Evolutionary conservation across 2,888 invertebrate genomes (phyloP).

Genomic region (Cantharis rustica): DNA sequence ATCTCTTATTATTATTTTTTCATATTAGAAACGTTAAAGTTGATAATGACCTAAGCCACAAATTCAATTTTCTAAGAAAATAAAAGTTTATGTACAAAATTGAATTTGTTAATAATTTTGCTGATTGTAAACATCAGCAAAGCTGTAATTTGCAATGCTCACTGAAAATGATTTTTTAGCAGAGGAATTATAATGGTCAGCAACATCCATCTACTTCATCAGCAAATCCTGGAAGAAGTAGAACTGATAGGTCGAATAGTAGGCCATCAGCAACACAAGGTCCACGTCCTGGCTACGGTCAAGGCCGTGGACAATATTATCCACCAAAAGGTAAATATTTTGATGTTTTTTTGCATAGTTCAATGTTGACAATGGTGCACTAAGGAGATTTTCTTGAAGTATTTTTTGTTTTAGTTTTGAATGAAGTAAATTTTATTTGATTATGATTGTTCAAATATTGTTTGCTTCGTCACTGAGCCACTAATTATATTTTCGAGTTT

Average conservation of each 20-base stretch:
- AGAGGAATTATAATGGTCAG: slow-evolving; percentile 23
- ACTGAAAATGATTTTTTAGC: not conserved
- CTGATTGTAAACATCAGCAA: no score
- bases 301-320: slow-evolving; percentile 74
- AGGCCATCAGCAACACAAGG: slow-evolving; percentile 59
- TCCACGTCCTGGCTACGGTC: slow-evolving; percentile 72
- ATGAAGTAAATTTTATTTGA: not conserved
- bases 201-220: slow-evolving; percentile 44
- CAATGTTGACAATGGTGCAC: not conserved
- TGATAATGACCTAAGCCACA: no score
- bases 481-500: not conserved
- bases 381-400: not conserved
- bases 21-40: no score
- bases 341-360: not conserved
- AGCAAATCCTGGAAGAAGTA: slow-evolving; percentile 51
- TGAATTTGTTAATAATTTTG: no score
- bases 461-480: not conserved
- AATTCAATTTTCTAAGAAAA: no score
- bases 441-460: not conserved
- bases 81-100: no score
- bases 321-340: slow-evolving; percentile 66
- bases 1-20: no score
- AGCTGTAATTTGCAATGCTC: not conserved
- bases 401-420: not conserved
- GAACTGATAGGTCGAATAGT: slow-evolving; percentile 46